Base-by-base conservation (phyloP, 2,888 invertebrate species). In the Tiliacea aurago region DNA sequence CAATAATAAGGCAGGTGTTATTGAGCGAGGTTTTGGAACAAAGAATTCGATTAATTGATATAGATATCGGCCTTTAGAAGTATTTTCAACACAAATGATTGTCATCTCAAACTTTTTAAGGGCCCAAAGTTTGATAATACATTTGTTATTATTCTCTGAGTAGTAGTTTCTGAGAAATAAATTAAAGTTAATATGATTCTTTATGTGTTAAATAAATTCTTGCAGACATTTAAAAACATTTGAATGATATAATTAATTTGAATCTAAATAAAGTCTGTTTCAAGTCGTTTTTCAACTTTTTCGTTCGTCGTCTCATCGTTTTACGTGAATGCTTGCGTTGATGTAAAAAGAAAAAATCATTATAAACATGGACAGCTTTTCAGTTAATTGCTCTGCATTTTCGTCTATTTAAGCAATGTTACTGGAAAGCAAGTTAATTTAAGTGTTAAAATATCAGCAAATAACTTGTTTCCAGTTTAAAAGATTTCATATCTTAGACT, bases 91-190 rank as follows among this genome's bases (percentile, higher is more conserved):
- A 55, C 18, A 70, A 58, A 76, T n/a, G 43, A 59, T 51, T 51
- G 51, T 1, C 20, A 53, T 47, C 53, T 33, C 18, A 33, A 76
- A 78, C 71, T 71, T 77, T 76, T 33, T 59, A 78, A 71, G 71
- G 78, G 47, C 13, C 53, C 4, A 13, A 71, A 64, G 28, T 71
- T 76, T 41, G 5, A 9, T 47, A 33, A 51, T 51, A 41, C 13
- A 15, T 58, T 76, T 63, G 18, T 28, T 51, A 51, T 58, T 58
- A 9, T 51, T 43, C 33, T 33, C 43, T 33, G 18, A 15, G 15
- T 43, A n/a, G 64, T 41, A 33, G 23, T 77, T 64, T 53, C n/a
- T 49, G 15, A 43, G 23, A 64, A 51, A 55, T n/a, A 61, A 49
- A 4, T 49, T 13, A 4, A 53, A 75, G 10, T 53, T 41, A 13